Evolutionary conservation across 2,888 invertebrate species (phyloP), one percentile per base, ranked within the genome.

Genomic region (Agrotis puta): DNA sequence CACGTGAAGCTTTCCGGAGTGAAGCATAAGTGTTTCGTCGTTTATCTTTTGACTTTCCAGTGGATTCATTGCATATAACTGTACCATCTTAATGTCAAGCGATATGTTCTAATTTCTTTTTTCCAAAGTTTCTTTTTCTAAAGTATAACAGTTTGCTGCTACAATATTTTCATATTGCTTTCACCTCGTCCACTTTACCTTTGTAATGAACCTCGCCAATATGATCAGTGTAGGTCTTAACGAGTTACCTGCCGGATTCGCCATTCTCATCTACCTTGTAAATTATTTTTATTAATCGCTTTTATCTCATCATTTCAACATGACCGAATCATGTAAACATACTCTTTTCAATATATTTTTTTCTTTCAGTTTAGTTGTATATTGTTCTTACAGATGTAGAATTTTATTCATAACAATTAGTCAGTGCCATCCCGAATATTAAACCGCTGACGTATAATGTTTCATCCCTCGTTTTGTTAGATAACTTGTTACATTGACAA

Each of bases 371-470:
- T n/a, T n/a, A n/a, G n/a, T n/a, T n/a, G n/a, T n/a, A n/a, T n/a
- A n/a, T n/a, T n/a, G n/a, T n/a, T n/a, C 18, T 20, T 48, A 18
- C 27, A 69, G 27, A 48, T 11, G 43, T 45, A 24, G 6, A 54
- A 33, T 59, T 58, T 53, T 14, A 63, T 33, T 33, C 53, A 50
- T 54, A 48, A 48, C 48, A 20, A 72, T 75, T 39, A 78, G 24
- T 77, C 47, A 62, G 24, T 78, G 72, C 18, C 58, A 20, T 58
- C 13, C 20, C 24, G n/a, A 45, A 59, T 71, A 72, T 57, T 27
- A 11, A 45, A 62, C 11, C 20, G 2, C 6, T 14, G 24, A 20
- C 39, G 2, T 48, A 39, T 39, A 9, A 27, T 22, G 3, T 56
- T 54, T 20, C 16, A 20, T 39, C 18, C 2, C 53, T 48, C 7